Base-by-base conservation (phyloP, 2,113 vertebrate species). In the Sylvilagus bachmani region DNA sequence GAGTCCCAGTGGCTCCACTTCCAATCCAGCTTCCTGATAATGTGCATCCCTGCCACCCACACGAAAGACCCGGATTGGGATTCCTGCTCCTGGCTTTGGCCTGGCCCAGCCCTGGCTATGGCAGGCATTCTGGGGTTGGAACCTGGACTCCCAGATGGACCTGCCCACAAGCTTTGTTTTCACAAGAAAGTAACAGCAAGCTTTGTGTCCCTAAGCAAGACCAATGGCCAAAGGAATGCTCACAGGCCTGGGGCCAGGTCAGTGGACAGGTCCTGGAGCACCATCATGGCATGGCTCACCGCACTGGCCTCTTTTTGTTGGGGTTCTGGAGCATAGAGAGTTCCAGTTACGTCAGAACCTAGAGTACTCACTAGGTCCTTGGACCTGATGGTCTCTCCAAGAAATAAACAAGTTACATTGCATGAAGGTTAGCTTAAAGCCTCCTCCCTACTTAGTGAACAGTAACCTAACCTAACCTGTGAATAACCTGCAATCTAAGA, bases 71-170 rank as follows among this genome's bases (percentile, higher is more conserved):
- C 17, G 6, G 55, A 19, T 58, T 58, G 16, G 19, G 55, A 17
- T 16, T 58, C 55, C 13, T 58, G 55, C 55, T 58, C 55, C 55
- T 58, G 55, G 55, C 55, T 16, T 14, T 14, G 55, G 55, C 55
- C 55, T 58, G 55, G 55, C 17, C 55, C 55, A 58, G 55, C 55
- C 19, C 14, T 58, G 55, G 55, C 55, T 58, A 17, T 16, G 4
- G 13, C 55, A 58, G 55, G 55, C 55, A 58, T 58, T 58, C 19
- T 14, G 38, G 17, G 62, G 38, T 38, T 11, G 33, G 31, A 51
- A 74, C 11, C n/a, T 1, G 25, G 2, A 0, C 0, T 0, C 64
- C 44, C 17, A 5, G 62, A 27, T 29, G 29, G 10, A 44, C n/a
- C 31, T 36, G 33, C 70, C 75, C 14, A 17, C 1, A 69, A 73